These are phyloP conservation scores for Muntiacus muntjak DNA, from an alignment of 2,113 vertebrate species.

Conservation along the genomic window DNA sequence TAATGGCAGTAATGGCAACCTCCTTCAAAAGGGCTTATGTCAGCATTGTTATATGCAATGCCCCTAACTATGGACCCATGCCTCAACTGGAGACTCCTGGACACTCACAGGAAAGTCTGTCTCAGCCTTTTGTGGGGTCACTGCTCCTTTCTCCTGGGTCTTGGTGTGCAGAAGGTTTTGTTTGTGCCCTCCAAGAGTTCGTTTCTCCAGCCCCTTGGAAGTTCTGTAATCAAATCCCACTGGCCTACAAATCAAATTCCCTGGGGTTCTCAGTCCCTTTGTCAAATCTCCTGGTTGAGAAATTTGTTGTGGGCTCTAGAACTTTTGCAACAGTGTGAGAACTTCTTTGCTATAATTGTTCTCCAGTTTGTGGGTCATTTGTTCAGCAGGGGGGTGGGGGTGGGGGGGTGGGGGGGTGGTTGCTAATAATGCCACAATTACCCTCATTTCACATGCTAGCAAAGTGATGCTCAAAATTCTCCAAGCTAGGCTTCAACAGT, in stretches of 20 bases:
- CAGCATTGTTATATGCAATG: background rate
- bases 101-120: background rate
- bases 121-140: background rate
- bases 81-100: background rate
- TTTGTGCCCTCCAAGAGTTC: background rate
- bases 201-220: background rate
- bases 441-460: background rate
- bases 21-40: background rate
- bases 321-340: background rate
- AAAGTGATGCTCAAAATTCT: background rate
- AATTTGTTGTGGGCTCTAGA: background rate
- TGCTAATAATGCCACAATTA: background rate
- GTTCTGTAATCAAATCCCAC: background rate
- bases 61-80: background rate
- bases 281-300: background rate
- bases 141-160: background rate
- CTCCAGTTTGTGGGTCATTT: background rate
- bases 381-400: fast-evolving
- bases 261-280: background rate
- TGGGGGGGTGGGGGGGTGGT: too few species aligned
- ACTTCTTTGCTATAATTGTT: background rate
- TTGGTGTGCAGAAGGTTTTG: background rate
- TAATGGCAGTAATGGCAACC: background rate
- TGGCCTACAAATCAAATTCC: background rate
- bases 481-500: background rate